Base-by-base conservation (phyloP, 2,797 vertebrate species). In the Trachurus trachurus region DNA sequence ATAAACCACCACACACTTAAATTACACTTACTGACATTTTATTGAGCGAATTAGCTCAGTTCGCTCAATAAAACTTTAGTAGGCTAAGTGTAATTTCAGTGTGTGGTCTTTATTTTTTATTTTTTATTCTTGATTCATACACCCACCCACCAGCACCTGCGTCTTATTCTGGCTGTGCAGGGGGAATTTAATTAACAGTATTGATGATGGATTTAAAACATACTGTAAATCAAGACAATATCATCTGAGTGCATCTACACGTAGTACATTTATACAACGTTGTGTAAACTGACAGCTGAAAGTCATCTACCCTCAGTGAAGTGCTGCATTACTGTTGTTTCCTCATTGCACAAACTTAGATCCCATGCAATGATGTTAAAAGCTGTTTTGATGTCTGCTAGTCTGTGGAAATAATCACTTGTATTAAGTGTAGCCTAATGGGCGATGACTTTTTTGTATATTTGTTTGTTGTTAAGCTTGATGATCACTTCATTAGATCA, bases 381-480 rank as follows among this genome's bases (percentile, higher is more conserved):
- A 39, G 37, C 2, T 7, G 31, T 37, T 37, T 39, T 39, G 12
- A 60, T 22, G 58, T 22, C 6, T 22, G 59, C 22, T 39, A 9
- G 58, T 13, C 12, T 54, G 52, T 50, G 37, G 45, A 72, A 57
- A 57, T 3, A 0, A 39, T 54, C 19, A 40, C 15, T 13, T 17
- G 5, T 0, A 2, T 49, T 8, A 63, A 63, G 22, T 21, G 19
- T 7, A 54, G 39, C 19, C 49, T 53, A 50, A 45, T 9, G 50
- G 2, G 15, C 54, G 5, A 52, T 57, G 10, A 68, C 37, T 21
- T 68, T 37, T 37, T 42, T 1, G 5, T 73, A 31, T 56, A 15
- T 64, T 60, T 61, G 26, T 70, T 76, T 74, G 57, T 52, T 68
- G 63, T 59, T 9, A 34, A 47, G 29, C 13, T 60, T 7, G 8